Evolutionary conservation across 2,888 invertebrate genomes (phyloP), one percentile per base, ranked within the genome.

Genomic region (Papilio elwesi): DNA sequence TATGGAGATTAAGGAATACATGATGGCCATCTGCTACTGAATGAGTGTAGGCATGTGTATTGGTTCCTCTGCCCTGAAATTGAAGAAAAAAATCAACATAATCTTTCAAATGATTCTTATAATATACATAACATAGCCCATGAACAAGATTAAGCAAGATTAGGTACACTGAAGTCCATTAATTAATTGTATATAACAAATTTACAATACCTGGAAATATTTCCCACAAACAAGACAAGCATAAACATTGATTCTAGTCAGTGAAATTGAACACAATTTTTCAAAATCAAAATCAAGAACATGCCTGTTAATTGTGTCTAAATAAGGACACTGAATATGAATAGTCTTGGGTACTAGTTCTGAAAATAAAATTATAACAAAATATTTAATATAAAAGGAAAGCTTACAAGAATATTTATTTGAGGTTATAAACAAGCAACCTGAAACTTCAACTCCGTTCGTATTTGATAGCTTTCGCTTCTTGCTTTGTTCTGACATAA

Each of bases 261-360:
- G 89, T 0, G 99, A 99, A 52, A 99, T 97, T 0, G 99, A 99
- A 87, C 99, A 99, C 38, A 99, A 91, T 88, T 99, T 99, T 90
- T 99, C 99, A 93, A 99, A 99, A 93, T 99, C 99, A 93, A 99
- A 99, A 91, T 99, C 99, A 75, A 99, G 90, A 75, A 99, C 96
- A 82, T 98, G 98, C 69, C 99, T 95, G 89, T 99, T 99, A 75
- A 99, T 99, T 0, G 99, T 99, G 85, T 99, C 99, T 82, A 99
- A 93, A 86, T 99, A 99, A 0, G 99, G 99, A 84, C 99, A 99
- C 62, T 97, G 94, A 71, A 97, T 94, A 76, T 92, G 87, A 15
- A 82, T 74, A 1, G 81, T 73, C 78, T 93, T 93, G 4, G 77
- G 55, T 53, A 81, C 67, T 53, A 83, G 82, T 78, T 84, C 92